phyloP scores from a whole-genome alignment of 2,113 vertebrate genomes.

The Butorides virescens region DNA sequence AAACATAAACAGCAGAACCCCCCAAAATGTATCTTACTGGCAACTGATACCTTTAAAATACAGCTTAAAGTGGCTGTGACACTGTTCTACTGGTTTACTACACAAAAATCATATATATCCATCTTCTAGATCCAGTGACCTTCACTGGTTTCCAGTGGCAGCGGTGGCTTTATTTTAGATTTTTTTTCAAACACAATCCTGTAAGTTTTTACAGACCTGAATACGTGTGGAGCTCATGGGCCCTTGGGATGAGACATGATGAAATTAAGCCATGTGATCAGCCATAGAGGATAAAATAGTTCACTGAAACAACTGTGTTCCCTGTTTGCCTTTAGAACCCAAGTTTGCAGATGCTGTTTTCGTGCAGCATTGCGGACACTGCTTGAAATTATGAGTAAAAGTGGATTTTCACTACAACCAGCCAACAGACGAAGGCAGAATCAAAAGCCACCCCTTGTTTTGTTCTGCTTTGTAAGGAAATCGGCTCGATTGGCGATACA shows the following conservation, averaged over 20 bases:
- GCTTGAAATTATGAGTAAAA: not conserved
- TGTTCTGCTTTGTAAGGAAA: not conserved
- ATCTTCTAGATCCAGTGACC: not conserved
- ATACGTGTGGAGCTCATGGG: not conserved
- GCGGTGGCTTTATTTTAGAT: not conserved
- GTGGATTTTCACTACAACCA: not conserved
- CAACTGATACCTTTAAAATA: not conserved
- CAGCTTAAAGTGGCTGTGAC: not conserved
- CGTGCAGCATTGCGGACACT: not conserved
- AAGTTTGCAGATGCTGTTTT: not conserved
- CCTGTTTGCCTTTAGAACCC: not conserved
- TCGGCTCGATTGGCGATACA: not conserved
- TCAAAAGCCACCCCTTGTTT: conserved; percentile 15
- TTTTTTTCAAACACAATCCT: not conserved
- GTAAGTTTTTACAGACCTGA: not conserved
- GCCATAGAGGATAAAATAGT: not conserved
- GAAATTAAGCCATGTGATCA: not conserved
- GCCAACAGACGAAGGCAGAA: not conserved
- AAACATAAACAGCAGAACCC: not conserved
- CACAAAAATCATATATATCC: not conserved
- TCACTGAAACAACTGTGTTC: not conserved
- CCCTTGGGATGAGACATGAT: not conserved
- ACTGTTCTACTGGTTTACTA: not conserved
- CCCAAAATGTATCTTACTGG: not conserved
- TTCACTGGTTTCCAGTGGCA: not conserved